Percentiles rank a stretch among this genome's conserved stretches.
Evolutionary conservation across 92 coral and sea anemone genomes (phyloP).

Genomic region (Siderastrea siderea): DNA sequence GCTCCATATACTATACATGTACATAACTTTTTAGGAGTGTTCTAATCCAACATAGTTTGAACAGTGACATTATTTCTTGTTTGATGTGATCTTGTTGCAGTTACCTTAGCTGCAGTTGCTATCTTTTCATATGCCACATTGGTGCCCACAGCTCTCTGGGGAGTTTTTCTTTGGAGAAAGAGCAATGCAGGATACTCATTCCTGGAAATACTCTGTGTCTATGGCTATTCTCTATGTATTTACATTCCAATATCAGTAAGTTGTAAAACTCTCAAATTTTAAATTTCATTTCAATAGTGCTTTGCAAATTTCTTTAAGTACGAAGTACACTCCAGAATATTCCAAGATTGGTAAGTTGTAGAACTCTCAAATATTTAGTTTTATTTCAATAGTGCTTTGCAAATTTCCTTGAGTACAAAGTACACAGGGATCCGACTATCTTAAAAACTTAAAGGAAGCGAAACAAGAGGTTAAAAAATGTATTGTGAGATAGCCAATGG

Average conservation of each 20-base stretch:
- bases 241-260: constrained; percentile 97
- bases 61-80: neutral
- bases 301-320: no score
- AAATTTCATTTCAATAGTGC: no score
- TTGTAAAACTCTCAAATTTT: neutral
- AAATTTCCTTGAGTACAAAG: no score
- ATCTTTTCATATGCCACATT: constrained; percentile 94
- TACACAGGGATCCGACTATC: no score
- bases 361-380: no score
- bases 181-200: constrained; percentile 96
- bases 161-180: constrained; percentile 90
- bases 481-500: no score
- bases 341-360: constrained; percentile 91
- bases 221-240: constrained; percentile 96
- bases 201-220: constrained; percentile 97
- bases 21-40: no score
- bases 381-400: no score
- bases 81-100: constrained; percentile 43
- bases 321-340: constrained; percentile 16
- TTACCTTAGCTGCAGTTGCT: constrained; percentile 97
- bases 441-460: no score
- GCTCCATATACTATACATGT: no score
- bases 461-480: no score
- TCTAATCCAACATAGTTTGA: neutral
- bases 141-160: constrained; percentile 93